These are phyloP conservation scores for Congeria kusceri DNA, from an alignment of 2,888 invertebrate genomes.

Conservation along the genomic window DNA sequence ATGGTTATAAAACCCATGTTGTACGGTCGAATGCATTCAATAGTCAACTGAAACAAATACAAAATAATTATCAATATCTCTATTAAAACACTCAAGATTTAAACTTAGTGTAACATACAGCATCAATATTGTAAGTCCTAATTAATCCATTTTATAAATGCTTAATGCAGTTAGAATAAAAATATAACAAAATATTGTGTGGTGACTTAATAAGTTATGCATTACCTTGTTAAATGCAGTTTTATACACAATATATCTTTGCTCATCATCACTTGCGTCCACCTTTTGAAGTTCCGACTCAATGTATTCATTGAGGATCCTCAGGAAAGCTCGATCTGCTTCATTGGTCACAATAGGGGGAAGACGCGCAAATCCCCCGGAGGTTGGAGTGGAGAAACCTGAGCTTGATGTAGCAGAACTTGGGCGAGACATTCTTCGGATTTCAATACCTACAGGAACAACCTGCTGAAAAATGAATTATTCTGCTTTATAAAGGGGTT, in stretches of 20 bases:
- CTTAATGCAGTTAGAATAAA: no score
- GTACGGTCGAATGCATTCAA: no score
- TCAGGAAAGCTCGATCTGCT: slow-evolving; percentile 78
- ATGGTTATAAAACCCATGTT: no score
- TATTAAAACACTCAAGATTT: no score
- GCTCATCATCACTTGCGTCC: slow-evolving; percentile 76
- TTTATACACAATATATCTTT: slow-evolving; percentile 81
- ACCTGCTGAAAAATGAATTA: background rate
- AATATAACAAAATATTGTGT: no score
- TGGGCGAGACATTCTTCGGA: slow-evolving; percentile 5
- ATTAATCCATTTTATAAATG: no score
- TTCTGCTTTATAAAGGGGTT: no score
- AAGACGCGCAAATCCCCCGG: slow-evolving; percentile 71
- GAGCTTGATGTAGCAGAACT: slow-evolving; percentile 39
- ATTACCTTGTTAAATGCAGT: slow-evolving; percentile 82
- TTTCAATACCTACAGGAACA: background rate
- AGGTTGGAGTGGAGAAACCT: slow-evolving; percentile 67
- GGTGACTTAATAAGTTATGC: no score
- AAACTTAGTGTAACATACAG: no score
- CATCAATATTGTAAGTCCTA: no score
- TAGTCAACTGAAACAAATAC: no score
- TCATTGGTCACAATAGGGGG: slow-evolving; percentile 83
- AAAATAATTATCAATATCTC: no score
- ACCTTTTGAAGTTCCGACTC: slow-evolving; percentile 78
- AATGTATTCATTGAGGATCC: slow-evolving; percentile 78